Percentiles rank a stretch among this genome's conserved stretches.
Conservation (phyloP, 1,140 invertebrate species). For the Ceratina japonica region DNA sequence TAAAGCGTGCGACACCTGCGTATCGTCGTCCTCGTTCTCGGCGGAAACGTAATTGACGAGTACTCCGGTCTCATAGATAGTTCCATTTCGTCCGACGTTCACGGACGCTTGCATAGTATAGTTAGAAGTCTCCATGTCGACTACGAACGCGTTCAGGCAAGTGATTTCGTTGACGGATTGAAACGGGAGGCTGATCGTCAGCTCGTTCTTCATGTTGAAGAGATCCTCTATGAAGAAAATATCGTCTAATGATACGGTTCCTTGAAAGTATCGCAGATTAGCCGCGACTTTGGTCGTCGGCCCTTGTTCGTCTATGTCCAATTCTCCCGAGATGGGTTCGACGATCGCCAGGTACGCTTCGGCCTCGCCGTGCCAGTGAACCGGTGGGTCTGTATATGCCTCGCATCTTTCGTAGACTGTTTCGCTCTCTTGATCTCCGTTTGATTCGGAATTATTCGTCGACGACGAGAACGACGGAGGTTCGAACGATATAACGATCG, state of each 20-base stretch:
- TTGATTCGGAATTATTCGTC: not conserved
- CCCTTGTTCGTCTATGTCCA: constrained; percentile 82
- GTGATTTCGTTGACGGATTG: constrained; percentile 80
- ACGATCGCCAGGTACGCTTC: constrained; percentile 73
- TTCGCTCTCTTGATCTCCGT: not conserved
- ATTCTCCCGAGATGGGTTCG: constrained; percentile 79
- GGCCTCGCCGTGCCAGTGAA: constrained; percentile 81
- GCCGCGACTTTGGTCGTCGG: constrained; percentile 78
- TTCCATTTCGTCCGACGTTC: constrained; percentile 78
- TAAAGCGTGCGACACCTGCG: constrained; percentile 74
- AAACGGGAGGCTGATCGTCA: constrained; percentile 84
- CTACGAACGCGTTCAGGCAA: constrained; percentile 81
- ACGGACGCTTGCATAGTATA: constrained; percentile 81
- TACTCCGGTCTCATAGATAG: constrained; percentile 80
- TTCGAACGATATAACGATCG: constrained; percentile 61
- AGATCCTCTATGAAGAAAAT: constrained; percentile 80
- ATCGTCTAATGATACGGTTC: constrained; percentile 79
- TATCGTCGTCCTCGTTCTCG: constrained; percentile 74
- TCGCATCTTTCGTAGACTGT: not conserved
- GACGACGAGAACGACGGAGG: not conserved
- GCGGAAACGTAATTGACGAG: constrained; percentile 79
- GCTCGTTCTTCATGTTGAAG: constrained; percentile 83
- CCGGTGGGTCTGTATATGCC: not conserved
- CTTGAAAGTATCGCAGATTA: constrained; percentile 78
- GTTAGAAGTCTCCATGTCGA: constrained; percentile 79